Evolutionary conservation across 2,888 invertebrate genomes (phyloP).

Genomic region (Leptarthrus brevirostris): DNA sequence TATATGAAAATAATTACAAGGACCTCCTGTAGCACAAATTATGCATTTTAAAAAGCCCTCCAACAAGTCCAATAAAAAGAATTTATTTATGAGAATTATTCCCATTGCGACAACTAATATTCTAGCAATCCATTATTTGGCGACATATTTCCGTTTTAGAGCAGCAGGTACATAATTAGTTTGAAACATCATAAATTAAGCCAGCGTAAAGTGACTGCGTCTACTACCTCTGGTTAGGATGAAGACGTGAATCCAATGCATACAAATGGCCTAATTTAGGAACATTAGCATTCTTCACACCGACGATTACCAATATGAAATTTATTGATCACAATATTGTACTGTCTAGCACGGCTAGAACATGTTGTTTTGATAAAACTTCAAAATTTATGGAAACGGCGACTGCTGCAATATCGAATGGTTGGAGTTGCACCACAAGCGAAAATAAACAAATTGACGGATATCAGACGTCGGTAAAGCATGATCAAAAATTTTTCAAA

Average conservation of each 20-base stretch:
- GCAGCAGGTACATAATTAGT: background rate
- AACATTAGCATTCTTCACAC: background rate
- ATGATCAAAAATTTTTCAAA: too few relatives aligned
- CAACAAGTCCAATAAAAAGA: too few relatives aligned
- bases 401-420: background rate
- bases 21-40: too few relatives aligned
- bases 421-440: background rate
- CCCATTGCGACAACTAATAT: too few relatives aligned
- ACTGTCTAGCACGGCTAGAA: background rate
- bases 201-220: background rate
- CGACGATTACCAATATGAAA: background rate
- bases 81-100: too few relatives aligned
- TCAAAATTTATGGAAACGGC: background rate
- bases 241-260: background rate
- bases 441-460: background rate
- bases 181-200: background rate
- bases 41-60: too few relatives aligned
- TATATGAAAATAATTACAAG: too few relatives aligned
- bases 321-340: slow-evolving; percentile 15
- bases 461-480: too few relatives aligned
- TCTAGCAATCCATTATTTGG: too few relatives aligned
- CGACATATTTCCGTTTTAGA: too few relatives aligned
- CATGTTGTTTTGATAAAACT: background rate
- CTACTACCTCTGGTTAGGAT: background rate
- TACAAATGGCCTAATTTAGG: background rate